phyloP scores from a whole-genome alignment of 2,888 invertebrate species.

The Conomelus anceps region DNA sequence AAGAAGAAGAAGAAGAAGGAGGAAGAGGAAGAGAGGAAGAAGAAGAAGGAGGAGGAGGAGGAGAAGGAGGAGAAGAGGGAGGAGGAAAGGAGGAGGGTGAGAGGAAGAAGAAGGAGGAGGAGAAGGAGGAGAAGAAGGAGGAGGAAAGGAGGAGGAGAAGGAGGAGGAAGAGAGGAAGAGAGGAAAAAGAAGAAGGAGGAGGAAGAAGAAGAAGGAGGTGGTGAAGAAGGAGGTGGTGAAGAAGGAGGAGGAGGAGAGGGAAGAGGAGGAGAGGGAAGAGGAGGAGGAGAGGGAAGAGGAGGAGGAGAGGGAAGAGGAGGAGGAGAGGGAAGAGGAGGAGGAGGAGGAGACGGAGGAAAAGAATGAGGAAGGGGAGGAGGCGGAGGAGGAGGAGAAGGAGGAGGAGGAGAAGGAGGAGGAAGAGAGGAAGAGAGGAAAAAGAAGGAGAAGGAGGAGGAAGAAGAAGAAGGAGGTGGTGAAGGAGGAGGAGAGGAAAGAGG shows the following conservation, averaged over 20 bases:
- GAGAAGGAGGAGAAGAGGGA: not conserved
- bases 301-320: no score
- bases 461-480: conserved; percentile 11
- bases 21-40: not conserved
- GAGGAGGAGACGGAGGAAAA: no score
- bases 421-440: no score
- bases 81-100: conserved; percentile 39
- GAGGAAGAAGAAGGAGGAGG: not conserved
- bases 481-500: not conserved
- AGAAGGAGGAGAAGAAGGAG: not conserved
- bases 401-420: no score
- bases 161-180: no score
- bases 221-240: no score
- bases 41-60: conserved; percentile 6
- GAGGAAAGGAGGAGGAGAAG: no score
- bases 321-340: no score
- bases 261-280: not conserved
- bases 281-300: not conserved
- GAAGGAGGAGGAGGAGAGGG: no score
- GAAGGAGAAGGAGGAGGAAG: conserved; percentile 11
- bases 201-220: conserved; percentile 11
- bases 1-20: not conserved
- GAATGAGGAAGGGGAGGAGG: no score
- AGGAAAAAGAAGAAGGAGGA: no score
- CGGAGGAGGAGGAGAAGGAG: no score